phyloP scores from a whole-genome alignment of 2,888 invertebrate species.

The Nasonia oneida region DNA sequence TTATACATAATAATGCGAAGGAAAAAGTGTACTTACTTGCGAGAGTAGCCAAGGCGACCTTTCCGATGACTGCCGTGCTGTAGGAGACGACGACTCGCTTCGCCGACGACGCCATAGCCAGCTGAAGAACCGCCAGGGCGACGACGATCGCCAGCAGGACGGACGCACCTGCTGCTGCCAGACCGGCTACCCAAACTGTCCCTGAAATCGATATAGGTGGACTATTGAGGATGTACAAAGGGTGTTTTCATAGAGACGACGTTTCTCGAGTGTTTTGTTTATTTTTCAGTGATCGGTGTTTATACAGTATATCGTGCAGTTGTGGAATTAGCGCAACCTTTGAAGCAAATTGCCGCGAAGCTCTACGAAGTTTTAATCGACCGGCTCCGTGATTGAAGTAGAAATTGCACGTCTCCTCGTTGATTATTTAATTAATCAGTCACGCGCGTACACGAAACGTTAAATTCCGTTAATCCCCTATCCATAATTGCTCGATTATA shows the following conservation, averaged over 20 bases:
- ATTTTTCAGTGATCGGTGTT: no score
- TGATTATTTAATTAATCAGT: background rate
- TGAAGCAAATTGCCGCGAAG: background rate
- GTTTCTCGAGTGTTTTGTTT: no score
- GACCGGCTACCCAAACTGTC: constrained; percentile 90
- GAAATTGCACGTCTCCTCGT: background rate
- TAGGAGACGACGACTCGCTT: constrained; percentile 90
- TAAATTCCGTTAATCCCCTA: background rate
- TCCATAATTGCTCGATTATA: background rate
- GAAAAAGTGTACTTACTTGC: constrained; percentile 84
- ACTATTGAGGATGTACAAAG: background rate
- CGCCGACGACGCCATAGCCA: constrained; percentile 92
- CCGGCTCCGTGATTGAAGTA: background rate
- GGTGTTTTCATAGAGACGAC: no score
- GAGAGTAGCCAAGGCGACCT: constrained; percentile 88
- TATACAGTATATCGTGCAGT: no score
- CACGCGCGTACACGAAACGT: background rate
- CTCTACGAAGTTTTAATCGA: background rate
- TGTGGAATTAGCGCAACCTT: no score
- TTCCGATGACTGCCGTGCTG: constrained; percentile 87
- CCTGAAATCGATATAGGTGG: constrained; percentile 81
- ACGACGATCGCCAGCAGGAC: constrained; percentile 88
- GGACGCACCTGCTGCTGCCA: constrained; percentile 89
- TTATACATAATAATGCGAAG: no score
- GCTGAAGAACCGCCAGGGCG: constrained; percentile 89